phyloP scores from a whole-genome alignment of 2,797 vertebrate species.

The Valencia hispanica region DNA sequence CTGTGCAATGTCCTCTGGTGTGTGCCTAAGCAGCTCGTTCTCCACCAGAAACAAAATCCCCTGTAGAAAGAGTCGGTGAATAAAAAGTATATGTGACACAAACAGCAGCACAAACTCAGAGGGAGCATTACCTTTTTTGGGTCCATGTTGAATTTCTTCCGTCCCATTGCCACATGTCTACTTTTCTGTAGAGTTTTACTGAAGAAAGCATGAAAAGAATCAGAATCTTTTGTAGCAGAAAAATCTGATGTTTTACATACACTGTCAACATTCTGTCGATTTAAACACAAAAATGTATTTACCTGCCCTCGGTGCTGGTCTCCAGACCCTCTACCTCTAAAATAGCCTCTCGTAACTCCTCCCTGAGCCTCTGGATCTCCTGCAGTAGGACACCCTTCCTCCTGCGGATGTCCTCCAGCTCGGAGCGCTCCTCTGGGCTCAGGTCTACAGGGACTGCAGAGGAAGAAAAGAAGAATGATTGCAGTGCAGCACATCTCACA shows the following conservation, averaged over 20 bases:
- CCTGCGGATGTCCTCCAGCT: conserved; percentile 93
- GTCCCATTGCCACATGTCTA: conserved; percentile 93
- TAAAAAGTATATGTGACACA: neutral
- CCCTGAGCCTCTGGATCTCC: conserved; percentile 93
- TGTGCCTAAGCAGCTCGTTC: conserved; percentile 91
- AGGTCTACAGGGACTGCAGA: conserved; percentile 82
- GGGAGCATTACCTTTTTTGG: conserved; percentile 85
- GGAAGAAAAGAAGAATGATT: conserved; percentile 52
- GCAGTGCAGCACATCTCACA: conserved; percentile 23
- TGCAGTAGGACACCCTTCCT: conserved; percentile 93
- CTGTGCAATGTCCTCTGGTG: conserved; percentile 89
- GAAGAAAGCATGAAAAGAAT: conserved; percentile 30
- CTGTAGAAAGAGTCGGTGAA: conserved; percentile 62
- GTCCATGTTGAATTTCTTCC: conserved; percentile 98
- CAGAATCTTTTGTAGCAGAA: too few species aligned
- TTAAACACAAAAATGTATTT: conserved; percentile 33
- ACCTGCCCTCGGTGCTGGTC: conserved; percentile 94
- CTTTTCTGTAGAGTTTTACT: conserved; percentile 96
- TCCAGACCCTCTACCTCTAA: conserved; percentile 94
- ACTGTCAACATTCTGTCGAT: neutral
- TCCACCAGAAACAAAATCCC: conserved; percentile 93
- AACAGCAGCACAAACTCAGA: neutral
- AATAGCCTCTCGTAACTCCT: conserved; percentile 94
- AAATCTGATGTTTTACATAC: neutral
- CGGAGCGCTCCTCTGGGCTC: conserved; percentile 91